phyloP scores from a whole-genome alignment of 2,797 vertebrate species.

The Florisuga fusca region DNA sequence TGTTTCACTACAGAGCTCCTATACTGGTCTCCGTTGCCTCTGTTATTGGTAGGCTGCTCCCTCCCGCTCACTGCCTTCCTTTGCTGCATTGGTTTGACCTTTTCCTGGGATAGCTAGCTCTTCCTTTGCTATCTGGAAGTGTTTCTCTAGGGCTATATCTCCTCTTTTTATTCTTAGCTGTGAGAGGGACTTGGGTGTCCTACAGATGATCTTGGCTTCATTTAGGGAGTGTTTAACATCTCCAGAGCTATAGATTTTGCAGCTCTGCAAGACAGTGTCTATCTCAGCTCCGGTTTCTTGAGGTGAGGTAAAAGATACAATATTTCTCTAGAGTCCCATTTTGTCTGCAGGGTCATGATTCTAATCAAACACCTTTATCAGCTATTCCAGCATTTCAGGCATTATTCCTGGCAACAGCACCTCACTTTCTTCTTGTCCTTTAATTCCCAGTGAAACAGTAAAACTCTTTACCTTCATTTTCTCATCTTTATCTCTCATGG shows the following conservation, averaged over 20 bases:
- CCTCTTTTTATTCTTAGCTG: conserved; percentile 1
- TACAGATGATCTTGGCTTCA: conserved; percentile 59
- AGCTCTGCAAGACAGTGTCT: not conserved
- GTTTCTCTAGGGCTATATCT: conserved; percentile 40
- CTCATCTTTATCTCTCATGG: conserved; percentile 63
- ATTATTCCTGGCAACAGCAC: conserved; percentile 52
- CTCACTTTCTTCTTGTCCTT: conserved; percentile 53
- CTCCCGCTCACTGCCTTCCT: not conserved
- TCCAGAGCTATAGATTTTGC: conserved; percentile 25
- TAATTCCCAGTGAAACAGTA: conserved; percentile 59
- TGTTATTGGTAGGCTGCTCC: not conserved
- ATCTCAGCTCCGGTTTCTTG: conserved; percentile 15
- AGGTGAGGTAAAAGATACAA: conserved; percentile 5
- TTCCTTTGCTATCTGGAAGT: conserved; percentile 28
- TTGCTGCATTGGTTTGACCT: conserved; percentile 31
- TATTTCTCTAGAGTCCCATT: conserved; percentile 48
- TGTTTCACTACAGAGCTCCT: not conserved
- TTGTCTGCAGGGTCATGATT: conserved; percentile 47
- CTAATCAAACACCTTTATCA: conserved; percentile 72
- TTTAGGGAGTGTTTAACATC: conserved; percentile 29
- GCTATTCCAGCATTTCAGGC: conserved; percentile 50
- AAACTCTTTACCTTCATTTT: conserved; percentile 61
- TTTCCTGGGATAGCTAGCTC: conserved; percentile 28
- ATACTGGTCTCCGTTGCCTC: not conserved
- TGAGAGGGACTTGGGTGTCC: conserved; percentile 15